Evolutionary conservation across 2,888 invertebrate species (phyloP), one percentile per base, ranked within the genome.

Genomic region (Uropetala carovei): DNA sequence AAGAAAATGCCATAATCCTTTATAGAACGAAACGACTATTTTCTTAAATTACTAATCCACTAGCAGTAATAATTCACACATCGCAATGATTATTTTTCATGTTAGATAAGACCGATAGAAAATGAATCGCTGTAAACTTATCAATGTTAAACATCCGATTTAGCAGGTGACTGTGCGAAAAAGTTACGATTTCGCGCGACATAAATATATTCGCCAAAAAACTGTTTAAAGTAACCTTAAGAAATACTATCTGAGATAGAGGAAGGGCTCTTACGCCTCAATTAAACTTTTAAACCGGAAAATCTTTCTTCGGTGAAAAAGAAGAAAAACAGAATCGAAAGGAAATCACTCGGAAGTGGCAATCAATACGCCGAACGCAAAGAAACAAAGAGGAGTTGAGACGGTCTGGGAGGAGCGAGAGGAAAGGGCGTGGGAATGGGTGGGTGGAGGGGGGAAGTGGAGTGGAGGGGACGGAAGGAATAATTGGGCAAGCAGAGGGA

Each of bases 311-410:
- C 10, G 0, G 16, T 22, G 27, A 75, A 75, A 75, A 75, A 27
- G 68, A 68, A 68, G 43, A 43, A 43, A 43, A 43, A 16, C 18
- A 68, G 18, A 75, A 27, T 75, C 83, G 83, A 43, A 56, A 43
- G 56, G 16, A 83, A 83, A 59, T 58, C 85, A 57, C 58, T 85
- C 85, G 84, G 84, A 43, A 84, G 57, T 57, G 84, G 57, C 43
- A 84, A 84, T 84, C 84, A 84, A 43, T 84, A 57, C 56, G 84
- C 57, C 43, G 84, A 57, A 84, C 10, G 84, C 27, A 84, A 84
- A 56, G 84, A 84, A 57, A 84, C 57, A 84, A 43, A 43, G 27
- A 84, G 16, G 84, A 57, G 84, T 27, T 83, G 57, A 84, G 57
- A 64, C 64, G 84, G 84, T 30, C 11, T 81, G n/a, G 57, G 84